Evolutionary conservation across 2,113 vertebrate genomes (phyloP), one percentile per base, ranked within the genome.

Genomic region (Heterocephalus glaber): DNA sequence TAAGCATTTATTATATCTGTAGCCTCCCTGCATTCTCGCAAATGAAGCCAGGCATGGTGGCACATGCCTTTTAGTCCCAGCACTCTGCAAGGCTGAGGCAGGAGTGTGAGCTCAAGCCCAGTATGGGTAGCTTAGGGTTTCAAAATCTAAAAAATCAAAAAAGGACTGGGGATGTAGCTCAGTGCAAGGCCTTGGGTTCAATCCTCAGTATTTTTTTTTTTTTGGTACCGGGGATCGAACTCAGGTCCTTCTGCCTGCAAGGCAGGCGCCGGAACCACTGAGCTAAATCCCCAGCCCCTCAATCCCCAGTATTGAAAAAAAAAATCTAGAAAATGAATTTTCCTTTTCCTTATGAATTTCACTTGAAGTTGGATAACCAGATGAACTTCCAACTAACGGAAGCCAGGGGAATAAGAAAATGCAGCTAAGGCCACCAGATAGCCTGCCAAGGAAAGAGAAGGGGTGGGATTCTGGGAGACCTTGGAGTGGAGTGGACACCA

Each of bases 311-410:
- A 49, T 3, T 8, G 1, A 47, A 76, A 76, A 76, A 68, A 74
- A 77, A 49, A 77, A 49, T 33, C 19, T 44, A 72, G 38, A 68
- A 56, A 60, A 35, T 60, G n/a, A n/a, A 17, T 58, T 89, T 89
- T 84, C 35, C 44, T 77, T 63, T 82, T 91, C 11, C 35, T 95
- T 94, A 81, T 76, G 54, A 60, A 86, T 66, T 89, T 19, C 41
- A 87, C 68, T 95, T 52, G 17, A 89, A 92, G 91, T 91, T 77
- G 96, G 96, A 97, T 84, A 87, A 16, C 33, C 83, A 49, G 86
- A 97, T 96, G 97, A 93, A 97, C 96, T 97, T 96, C 38, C 88
- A 61, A 28, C 28, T 35, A 65, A 90, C 41, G n/a, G 44, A 61
- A 35, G 49, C 58, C 20, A 54, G 84, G 30, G 11, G 17, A 28